Evolutionary conservation across 2,797 vertebrate genomes (phyloP), one percentile per base, ranked within the genome.

Genomic region (Ceryle rudis): DNA sequence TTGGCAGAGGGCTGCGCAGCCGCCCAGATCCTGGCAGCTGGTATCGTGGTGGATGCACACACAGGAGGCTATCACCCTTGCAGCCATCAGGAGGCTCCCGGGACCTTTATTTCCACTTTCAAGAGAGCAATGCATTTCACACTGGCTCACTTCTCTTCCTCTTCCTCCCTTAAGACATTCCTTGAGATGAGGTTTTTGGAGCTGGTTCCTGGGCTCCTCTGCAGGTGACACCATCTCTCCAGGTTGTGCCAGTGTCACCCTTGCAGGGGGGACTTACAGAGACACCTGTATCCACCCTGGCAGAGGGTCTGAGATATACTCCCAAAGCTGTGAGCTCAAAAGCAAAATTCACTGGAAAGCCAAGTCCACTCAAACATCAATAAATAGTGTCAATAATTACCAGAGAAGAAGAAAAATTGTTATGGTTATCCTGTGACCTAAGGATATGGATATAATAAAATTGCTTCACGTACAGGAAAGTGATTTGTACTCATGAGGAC

Each of bases 21-120:
- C 5, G 5, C 54, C 54, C 1, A 1, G 17, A 82, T 8, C 31
- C 49, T 2, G 2, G 25, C 14, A 21, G 81, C 18, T 0, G 0
- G 15, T 55, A 61, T 11, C 1, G 2, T 4, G 11, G 9, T 11
- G 37, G 54, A 69, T 1, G 3, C 12, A 33, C 69, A 42, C 29
- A 11, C 16, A 16, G 2, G 28, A 42, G 31, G 33, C 12, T 79
- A 79, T 69, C 72, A 81, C 14, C 19, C 74, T 35, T 3, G 0
- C 11, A 23, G 54, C 62, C 37, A 1, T 72, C 37, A 80, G 71
- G 60, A 91, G 23, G 44, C 13, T 91, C 69, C 61, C 2, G 0
- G 28, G 20, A 64, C 16, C 41, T 82, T 42, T 39, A 49, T 75
- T 79, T 71, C 35, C 42, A 33, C 21, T 77, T 55, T 31, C 60